These are phyloP conservation scores for Erpetoichthys calabaricus DNA, from an alignment of 2,797 vertebrate genomes.

Conservation along the genomic window DNA sequence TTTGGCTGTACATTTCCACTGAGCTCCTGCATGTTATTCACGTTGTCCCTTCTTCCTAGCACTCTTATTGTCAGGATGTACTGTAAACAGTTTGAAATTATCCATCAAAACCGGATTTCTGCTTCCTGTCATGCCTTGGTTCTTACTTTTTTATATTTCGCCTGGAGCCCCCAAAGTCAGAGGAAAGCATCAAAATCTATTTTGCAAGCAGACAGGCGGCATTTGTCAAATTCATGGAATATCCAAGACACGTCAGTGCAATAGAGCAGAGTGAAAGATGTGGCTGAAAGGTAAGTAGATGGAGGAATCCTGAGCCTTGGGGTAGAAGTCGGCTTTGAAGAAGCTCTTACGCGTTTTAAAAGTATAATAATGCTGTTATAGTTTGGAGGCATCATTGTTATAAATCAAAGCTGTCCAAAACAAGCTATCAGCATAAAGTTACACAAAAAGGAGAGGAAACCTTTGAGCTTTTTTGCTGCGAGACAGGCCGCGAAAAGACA, in stretches of 20 bases:
- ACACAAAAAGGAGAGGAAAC: neutral
- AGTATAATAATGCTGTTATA: neutral
- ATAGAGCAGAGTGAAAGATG: neutral
- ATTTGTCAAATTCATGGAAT: neutral
- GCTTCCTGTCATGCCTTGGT: neutral
- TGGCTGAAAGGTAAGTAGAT: neutral
- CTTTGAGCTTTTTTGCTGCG: neutral
- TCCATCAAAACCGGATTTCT: neutral
- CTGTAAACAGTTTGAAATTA: conserved; percentile 1
- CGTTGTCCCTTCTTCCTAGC: too few species aligned
- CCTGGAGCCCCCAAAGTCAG: neutral
- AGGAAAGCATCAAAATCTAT: neutral
- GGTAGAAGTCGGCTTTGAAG: neutral
- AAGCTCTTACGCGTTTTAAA: conserved; percentile 4
- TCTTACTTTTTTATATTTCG: neutral
- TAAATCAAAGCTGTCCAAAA: conserved; percentile 1
- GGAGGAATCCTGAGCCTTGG: neutral
- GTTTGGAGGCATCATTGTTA: neutral
- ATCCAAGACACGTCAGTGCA: neutral
- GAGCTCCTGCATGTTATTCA: too few species aligned
- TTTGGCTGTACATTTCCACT: too few species aligned
- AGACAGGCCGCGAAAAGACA: too few species aligned
- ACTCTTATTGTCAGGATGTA: too few species aligned
- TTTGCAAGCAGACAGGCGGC: neutral
- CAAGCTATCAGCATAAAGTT: neutral